Conservation (phyloP, 2,113 vertebrate genomes). For the Crocuta crocuta region DNA sequence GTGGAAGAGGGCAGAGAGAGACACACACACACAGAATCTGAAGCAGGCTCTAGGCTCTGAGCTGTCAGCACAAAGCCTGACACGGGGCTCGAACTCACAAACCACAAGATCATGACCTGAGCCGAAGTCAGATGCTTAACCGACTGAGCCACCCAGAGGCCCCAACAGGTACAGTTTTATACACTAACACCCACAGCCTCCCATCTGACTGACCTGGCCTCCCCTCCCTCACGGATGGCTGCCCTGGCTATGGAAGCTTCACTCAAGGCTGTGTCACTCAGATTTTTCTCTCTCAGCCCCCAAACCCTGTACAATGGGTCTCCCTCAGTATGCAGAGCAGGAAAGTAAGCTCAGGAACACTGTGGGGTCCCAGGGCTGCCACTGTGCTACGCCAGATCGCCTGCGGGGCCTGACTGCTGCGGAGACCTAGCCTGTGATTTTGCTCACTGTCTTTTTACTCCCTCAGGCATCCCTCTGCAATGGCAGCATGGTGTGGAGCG, state of each 20-base stretch:
- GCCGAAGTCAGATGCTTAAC: no score
- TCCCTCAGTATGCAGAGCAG: neutral
- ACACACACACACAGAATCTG: no score
- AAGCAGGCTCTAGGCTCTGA: no score
- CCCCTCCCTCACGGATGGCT: neutral
- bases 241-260: neutral
- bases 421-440: neutral
- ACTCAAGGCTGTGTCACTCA: neutral
- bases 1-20: no score
- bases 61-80: no score
- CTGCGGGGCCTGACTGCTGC: neutral
- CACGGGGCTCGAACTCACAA: no score
- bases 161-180: neutral
- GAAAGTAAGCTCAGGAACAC: neutral
- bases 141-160: no score
- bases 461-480: slow-evolving; percentile 64
- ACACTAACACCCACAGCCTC: rapidly evolving
- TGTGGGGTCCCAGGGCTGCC: neutral
- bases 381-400: neutral
- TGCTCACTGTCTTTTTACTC: neutral
- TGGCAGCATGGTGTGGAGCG: slow-evolving; percentile 72
- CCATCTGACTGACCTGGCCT: neutral
- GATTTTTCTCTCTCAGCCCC: neutral
- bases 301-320: neutral
- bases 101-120: no score